Evolutionary conservation across 1,140 invertebrate genomes (phyloP).

Genomic region (Dendroctonus valens): DNA sequence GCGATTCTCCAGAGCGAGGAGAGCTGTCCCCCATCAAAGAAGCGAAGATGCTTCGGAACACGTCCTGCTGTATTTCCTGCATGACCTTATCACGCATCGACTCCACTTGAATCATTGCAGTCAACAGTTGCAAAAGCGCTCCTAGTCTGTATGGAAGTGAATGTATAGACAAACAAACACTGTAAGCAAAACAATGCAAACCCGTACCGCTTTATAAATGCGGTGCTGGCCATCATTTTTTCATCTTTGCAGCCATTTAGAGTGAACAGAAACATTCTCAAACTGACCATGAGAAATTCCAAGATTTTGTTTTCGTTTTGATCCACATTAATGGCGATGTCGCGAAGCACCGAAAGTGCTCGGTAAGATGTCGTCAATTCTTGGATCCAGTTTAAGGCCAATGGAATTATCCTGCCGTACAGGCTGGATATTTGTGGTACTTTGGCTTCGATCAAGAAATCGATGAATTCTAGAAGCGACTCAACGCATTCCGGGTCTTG

Average conservation of each 20-base stretch:
- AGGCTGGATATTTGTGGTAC: conserved; percentile 47
- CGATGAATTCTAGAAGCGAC: conserved; percentile 56
- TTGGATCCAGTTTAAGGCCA: conserved; percentile 53
- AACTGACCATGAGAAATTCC: conserved; percentile 32
- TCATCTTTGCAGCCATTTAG: conserved; percentile 36
- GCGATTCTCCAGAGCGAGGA: conserved; percentile 16
- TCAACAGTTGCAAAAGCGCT: conserved; percentile 54
- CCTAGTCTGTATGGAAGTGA: conserved; percentile 15
- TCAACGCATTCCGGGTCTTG: conserved; percentile 52
- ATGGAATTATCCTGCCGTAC: conserved; percentile 50
- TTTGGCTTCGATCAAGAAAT: conserved; percentile 52
- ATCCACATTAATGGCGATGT: conserved; percentile 38
- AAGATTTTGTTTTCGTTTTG: conserved; percentile 36
- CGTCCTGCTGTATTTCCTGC: conserved; percentile 30
- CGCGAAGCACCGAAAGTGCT: conserved; percentile 41
- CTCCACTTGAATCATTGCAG: conserved; percentile 51
- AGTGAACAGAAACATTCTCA: conserved; percentile 41
- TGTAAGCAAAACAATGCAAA: not conserved
- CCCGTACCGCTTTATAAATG: conserved; percentile 37
- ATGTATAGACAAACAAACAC: not conserved
- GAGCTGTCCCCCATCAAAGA: conserved; percentile 36
- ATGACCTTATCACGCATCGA: conserved; percentile 44
- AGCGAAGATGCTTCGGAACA: conserved; percentile 36
- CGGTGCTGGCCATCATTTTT: conserved; percentile 26
- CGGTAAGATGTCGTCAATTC: conserved; percentile 39